phyloP scores from a whole-genome alignment of 1,140 invertebrate genomes.

The Ctenoplectra terminalis region DNA sequence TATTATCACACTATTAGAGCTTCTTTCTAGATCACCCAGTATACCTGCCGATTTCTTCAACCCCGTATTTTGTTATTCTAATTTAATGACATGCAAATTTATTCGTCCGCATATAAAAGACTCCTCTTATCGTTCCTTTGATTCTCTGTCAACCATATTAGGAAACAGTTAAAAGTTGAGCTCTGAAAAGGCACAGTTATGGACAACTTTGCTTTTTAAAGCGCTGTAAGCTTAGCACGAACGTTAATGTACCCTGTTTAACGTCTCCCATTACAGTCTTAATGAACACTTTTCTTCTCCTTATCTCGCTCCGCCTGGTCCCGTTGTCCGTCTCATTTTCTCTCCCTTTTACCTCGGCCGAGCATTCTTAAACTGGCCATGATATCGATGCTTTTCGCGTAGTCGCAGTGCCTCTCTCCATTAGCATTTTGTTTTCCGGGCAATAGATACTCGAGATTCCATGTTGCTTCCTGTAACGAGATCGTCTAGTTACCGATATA shows the following conservation, averaged over 20 bases:
- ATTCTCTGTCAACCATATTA: constrained; percentile 42
- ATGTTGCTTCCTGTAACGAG: constrained; percentile 1
- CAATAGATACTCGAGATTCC: constrained; percentile 35
- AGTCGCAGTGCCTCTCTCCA: constrained; percentile 22
- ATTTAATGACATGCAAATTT: neutral
- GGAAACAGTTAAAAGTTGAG: constrained; percentile 21
- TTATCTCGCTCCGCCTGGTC: constrained; percentile 39
- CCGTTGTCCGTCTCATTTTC: constrained; percentile 49
- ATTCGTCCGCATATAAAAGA: neutral
- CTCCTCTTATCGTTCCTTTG: neutral
- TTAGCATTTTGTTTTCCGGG: constrained; percentile 58
- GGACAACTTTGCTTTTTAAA: constrained; percentile 62
- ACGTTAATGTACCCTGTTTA: constrained; percentile 74
- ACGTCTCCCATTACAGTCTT: constrained; percentile 73
- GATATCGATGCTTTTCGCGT: constrained; percentile 52
- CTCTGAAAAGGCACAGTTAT: constrained; percentile 9
- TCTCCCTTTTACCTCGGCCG: neutral
- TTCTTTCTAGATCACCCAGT: no score
- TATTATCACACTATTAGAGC: neutral
- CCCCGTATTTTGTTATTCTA: neutral
- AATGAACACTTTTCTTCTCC: constrained; percentile 68
- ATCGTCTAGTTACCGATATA: constrained; percentile 2
- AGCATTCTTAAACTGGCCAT: constrained; percentile 52
- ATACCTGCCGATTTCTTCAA: no score
- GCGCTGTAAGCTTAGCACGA: constrained; percentile 65